Percentiles rank a stretch among this genome's conserved stretches.
Evolutionary conservation across 2,113 vertebrate genomes (phyloP).

Genomic region (Conger conger): DNA sequence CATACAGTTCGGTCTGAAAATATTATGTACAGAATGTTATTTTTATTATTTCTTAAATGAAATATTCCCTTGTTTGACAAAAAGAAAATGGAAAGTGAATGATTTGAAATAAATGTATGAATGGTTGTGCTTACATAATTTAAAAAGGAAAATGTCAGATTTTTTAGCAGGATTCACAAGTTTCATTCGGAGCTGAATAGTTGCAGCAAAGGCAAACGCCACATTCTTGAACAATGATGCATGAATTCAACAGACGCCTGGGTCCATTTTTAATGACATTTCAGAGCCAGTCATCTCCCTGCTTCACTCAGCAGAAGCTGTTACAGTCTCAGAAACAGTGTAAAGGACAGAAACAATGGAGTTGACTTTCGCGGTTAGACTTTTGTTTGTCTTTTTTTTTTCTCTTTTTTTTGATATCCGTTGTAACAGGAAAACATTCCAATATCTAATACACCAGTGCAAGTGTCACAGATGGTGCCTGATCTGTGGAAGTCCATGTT

Average conservation of each 20-base stretch:
- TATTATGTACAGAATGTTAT: constrained; percentile 47
- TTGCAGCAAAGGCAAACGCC: neutral
- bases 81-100: constrained; percentile 38
- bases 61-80: constrained; percentile 34
- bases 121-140: constrained; percentile 42
- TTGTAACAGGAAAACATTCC: neutral
- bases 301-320: neutral
- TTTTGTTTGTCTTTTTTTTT: neutral
- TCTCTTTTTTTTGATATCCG: neutral
- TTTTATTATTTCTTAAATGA: constrained; percentile 26
- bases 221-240: neutral
- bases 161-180: constrained; percentile 39
- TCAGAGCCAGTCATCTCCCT: neutral
- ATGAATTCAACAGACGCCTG: neutral
- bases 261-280: neutral
- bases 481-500: neutral
- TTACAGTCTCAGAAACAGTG: neutral
- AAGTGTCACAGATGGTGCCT: neutral
- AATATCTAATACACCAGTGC: too few species aligned
- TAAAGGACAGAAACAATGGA: neutral
- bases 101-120: constrained; percentile 28
- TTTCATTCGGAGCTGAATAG: neutral
- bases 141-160: constrained; percentile 42
- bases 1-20: constrained; percentile 53
- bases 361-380: neutral